Conservation (phyloP, 2,888 invertebrate species). For the Crocallis elinguaria region DNA sequence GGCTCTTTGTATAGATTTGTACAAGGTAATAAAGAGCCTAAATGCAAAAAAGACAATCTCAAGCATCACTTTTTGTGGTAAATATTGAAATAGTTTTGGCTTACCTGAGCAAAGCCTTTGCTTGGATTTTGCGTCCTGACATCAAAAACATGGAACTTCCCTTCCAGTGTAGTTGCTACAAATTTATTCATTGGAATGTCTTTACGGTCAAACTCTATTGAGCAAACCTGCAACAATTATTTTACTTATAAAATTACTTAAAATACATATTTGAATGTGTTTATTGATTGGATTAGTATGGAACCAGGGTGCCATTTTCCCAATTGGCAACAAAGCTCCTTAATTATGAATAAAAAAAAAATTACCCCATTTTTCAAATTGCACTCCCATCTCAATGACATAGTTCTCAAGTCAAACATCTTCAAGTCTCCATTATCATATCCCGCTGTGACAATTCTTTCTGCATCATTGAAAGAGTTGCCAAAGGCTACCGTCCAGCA, state of each 20-base stretch:
- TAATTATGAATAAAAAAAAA: too few relatives aligned
- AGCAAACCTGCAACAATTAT: constrained; percentile 91
- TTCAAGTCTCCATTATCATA: constrained; percentile 99
- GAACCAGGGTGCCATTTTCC: too few relatives aligned
- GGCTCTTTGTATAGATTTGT: too few relatives aligned
- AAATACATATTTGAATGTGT: too few relatives aligned
- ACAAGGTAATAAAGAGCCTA: too few relatives aligned
- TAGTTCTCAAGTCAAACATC: constrained; percentile 94
- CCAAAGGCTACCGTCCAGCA: constrained; percentile 98
- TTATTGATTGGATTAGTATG: too few relatives aligned
- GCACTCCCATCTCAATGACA: constrained; percentile 95
- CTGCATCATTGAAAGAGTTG: constrained; percentile 93
- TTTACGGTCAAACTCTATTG: constrained; percentile 95
- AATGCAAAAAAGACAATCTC: too few relatives aligned
- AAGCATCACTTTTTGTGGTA: too few relatives aligned
- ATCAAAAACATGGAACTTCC: constrained; percentile 95
- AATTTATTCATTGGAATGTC: constrained; percentile 98
- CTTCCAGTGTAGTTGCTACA: constrained; percentile 95
- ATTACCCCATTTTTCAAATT: constrained; percentile 95
- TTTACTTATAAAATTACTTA: too few relatives aligned
- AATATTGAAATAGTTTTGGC: neutral
- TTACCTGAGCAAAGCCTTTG: constrained; percentile 91
- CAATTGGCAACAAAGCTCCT: too few relatives aligned
- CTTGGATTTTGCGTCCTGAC: constrained; percentile 94
- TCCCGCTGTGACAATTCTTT: constrained; percentile 94